These are phyloP conservation scores for Diacarnus erythraeanus DNA, from an alignment of 37 sponge, comb jelly and placozoan species.

Conservation along the genomic window DNA sequence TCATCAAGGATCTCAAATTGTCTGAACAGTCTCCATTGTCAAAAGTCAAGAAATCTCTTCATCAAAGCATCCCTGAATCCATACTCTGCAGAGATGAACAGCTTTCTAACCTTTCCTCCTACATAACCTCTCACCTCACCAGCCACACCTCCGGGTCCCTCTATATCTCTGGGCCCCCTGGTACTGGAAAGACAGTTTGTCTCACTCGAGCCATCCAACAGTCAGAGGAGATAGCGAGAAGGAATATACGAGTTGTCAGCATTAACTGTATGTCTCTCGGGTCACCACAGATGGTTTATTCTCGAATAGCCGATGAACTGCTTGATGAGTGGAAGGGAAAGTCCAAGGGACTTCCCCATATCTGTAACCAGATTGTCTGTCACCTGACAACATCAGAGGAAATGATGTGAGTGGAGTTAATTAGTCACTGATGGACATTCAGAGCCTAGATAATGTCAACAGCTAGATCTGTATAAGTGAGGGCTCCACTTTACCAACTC, in stretches of 20 bases:
- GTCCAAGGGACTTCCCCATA: background rate
- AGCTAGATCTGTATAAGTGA: too few species aligned
- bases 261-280: slow-evolving; percentile 69
- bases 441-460: too few species aligned
- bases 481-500: too few species aligned
- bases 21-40: too few species aligned
- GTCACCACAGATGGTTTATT: slow-evolving; percentile 43
- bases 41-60: slow-evolving; percentile 46
- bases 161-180: slow-evolving; percentile 92
- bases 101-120: slow-evolving; percentile 36
- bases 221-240: background rate
- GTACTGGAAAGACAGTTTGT: slow-evolving; percentile 92
- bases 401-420: slow-evolving; percentile 70
- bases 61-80: slow-evolving; percentile 15
- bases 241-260: background rate
- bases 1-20: too few species aligned
- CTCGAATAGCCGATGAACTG: slow-evolving; percentile 19
- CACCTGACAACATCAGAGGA: slow-evolving; percentile 38
- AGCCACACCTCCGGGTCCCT: slow-evolving; percentile 59
- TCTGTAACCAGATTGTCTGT: background rate
- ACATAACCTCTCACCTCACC: slow-evolving; percentile 46
- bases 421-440: too few species aligned
- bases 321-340: too few species aligned
- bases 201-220: slow-evolving; percentile 63
- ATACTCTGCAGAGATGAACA: slow-evolving; percentile 67